Percentiles rank a stretch among this genome's conserved stretches.
Conservation (phyloP, 2,888 invertebrate species). For the Caenorhabditis sp. region DNA sequence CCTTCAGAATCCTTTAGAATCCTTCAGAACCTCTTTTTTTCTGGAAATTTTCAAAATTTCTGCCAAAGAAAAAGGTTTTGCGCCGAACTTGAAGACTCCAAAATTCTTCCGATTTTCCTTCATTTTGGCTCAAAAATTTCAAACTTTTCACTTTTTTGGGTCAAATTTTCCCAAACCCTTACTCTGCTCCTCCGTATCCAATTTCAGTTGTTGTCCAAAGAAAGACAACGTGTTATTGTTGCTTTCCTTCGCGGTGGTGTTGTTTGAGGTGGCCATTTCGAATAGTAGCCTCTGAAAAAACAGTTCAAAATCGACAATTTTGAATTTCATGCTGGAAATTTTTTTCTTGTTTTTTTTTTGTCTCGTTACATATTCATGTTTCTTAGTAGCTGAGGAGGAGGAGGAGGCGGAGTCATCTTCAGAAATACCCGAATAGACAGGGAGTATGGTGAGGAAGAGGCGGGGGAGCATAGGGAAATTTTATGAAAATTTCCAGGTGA, state of each 20-base stretch:
- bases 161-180: neutral
- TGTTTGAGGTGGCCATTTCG: constrained; percentile 45
- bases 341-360: neutral
- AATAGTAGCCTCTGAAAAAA: constrained; percentile 41
- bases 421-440: constrained; percentile 24
- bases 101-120: too few species aligned
- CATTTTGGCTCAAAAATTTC: neutral
- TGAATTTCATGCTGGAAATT: neutral
- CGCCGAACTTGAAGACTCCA: too few species aligned
- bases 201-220: constrained; percentile 41
- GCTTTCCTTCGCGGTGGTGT: neutral
- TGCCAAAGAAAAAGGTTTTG: too few species aligned
- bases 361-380: constrained; percentile 19
- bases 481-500: neutral
- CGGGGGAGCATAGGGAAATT: constrained; percentile 45
- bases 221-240: constrained; percentile 30
- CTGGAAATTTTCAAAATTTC: too few species aligned
- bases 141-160: neutral
- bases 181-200: constrained; percentile 46
- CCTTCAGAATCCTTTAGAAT: too few species aligned
- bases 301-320: neutral
- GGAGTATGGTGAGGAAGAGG: constrained; percentile 53
- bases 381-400: too few species aligned
- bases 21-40: too few species aligned
- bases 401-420: too few species aligned